These are phyloP conservation scores for Falco columbarius DNA, from an alignment of 2,797 vertebrate genomes.

Conservation along the genomic window DNA sequence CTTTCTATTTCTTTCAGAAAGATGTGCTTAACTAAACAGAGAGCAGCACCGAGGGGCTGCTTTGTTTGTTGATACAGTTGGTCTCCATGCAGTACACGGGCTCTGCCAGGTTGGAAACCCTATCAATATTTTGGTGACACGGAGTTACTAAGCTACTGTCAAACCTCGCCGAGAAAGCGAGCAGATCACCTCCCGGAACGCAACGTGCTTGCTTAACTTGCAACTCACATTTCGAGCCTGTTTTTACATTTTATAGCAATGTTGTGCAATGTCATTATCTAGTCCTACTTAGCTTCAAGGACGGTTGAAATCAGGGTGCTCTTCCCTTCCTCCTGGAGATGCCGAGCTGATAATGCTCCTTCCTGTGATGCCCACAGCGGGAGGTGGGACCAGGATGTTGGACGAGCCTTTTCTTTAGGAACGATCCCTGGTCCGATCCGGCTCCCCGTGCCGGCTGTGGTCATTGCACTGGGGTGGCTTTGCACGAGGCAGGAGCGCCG, in stretches of 20 bases:
- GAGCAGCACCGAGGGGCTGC: neutral
- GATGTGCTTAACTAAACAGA: slow-evolving; percentile 23
- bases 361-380: accelerated
- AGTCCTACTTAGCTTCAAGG: neutral
- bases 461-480: neutral
- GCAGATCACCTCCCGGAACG: neutral
- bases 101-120: slow-evolving; percentile 67
- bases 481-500: neutral
- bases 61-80: slow-evolving; percentile 74
- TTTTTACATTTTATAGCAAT: neutral
- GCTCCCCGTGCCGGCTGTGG: neutral
- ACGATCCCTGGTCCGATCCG: neutral
- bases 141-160: slow-evolving; percentile 71
- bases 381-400: neutral
- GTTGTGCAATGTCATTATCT: neutral
- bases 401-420: neutral
- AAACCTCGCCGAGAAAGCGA: slow-evolving; percentile 14
- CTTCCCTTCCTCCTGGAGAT: neutral
- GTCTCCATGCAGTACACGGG: slow-evolving; percentile 64
- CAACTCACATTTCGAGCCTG: neutral
- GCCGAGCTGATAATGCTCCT: neutral
- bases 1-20: slow-evolving; percentile 39
- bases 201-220: neutral
- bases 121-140: slow-evolving; percentile 74
- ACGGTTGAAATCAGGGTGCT: neutral